Percentiles rank a stretch among this genome's conserved stretches.
Evolutionary conservation across 2,797 vertebrate species (phyloP).

Genomic region (Myotis planiceps): DNA sequence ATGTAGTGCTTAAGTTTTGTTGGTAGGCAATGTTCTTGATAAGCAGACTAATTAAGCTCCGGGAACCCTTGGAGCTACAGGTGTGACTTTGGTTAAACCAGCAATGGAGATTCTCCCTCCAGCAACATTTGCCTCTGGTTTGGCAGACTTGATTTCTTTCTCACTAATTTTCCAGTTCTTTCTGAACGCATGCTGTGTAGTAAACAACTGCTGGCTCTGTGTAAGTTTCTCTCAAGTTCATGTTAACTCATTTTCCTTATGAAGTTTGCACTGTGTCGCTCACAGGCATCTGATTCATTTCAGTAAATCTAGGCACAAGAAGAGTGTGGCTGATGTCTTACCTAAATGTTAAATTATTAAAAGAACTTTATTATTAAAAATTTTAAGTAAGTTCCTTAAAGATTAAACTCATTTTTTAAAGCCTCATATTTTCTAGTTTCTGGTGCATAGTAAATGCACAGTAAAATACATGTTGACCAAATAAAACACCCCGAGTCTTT

Average conservation of each 20-base stretch:
- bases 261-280: neutral
- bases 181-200: neutral
- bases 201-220: neutral
- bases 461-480: neutral
- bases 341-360: neutral
- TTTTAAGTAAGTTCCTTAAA: neutral
- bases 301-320: neutral
- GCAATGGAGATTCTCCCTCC: conserved; percentile 62
- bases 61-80: neutral
- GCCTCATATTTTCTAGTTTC: neutral
- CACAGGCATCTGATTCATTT: neutral
- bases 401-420: neutral
- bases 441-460: neutral
- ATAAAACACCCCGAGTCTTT: neutral
- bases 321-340: neutral
- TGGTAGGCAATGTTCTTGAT: conserved; percentile 43
- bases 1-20: conserved; percentile 12
- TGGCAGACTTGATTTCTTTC: conserved; percentile 54
- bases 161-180: conserved; percentile 43
- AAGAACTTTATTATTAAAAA: neutral
- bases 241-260: neutral
- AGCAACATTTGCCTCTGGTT: conserved; percentile 69
- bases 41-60: conserved; percentile 42
- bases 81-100: conserved; percentile 43
- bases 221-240: neutral